Evolutionary conservation across 2,797 vertebrate genomes (phyloP), one percentile per base, ranked within the genome.

Genomic region (Champsocephalus gunnari): DNA sequence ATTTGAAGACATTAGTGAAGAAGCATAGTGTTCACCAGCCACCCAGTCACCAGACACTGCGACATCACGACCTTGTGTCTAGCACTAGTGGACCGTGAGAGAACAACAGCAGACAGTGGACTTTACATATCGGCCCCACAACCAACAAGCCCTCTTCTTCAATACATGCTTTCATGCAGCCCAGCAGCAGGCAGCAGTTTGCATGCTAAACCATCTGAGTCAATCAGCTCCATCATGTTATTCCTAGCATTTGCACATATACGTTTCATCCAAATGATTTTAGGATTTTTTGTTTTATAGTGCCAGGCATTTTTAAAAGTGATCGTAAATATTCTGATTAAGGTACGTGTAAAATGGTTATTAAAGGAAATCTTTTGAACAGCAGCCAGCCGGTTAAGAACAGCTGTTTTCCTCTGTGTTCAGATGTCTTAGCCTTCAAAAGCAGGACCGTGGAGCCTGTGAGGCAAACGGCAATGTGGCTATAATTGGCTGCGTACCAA

Each of bases 141-240:
- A 50, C 71, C 75, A 62, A 49, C 47, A 61, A 78, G 68, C 34
- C 65, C 44, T 85, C 73, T 16, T 55, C 69, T 72, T 86, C 83
- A 86, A 91, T 87, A 82, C 80, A 13, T 54, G 70, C 88, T 85
- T 90, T 90, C 89, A 89, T 85, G 43, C 80, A 64, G 81, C 34
- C 12, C 68, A 81, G 82, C 85, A 82, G 81, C 75, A 81, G 73
- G 79, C 82, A 81, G 84, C 73, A 28, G 82, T 84, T 87, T 87
- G 84, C 87, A 90, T 87, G 88, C 72, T 88, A 83, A 88, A 79
- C 85, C 83, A 85, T 88, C 80, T 85, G 51, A 89, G 87, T 85
- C 86, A 86, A 21, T 21, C 21, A 48, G 32, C 53, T 71, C 19
- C 0, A 28, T 47, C 24, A 1, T 66, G 66, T 66, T 75, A 64